Evolutionary conservation across 1,140 invertebrate species (phyloP), one percentile per base, ranked within the genome.

Genomic region (Chironomus tepperi): DNA sequence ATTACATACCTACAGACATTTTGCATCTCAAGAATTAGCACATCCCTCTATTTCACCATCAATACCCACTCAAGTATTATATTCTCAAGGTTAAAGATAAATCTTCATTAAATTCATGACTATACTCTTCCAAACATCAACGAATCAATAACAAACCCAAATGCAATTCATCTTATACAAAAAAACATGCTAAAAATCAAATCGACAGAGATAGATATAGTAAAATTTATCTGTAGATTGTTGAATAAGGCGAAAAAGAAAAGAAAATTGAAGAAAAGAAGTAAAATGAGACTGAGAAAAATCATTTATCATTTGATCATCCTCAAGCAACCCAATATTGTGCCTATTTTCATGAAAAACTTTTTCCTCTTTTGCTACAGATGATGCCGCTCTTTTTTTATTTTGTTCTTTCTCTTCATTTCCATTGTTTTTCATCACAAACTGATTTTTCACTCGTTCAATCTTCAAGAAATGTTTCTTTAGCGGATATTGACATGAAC

Each of bases 371-470:
- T 57, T 12, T 57, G 7, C 47, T 57, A 10, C 47, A 57, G 47
- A 57, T 57, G 47, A 57, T 57, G n/a, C 47, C 47, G n/a, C 9
- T 57, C 9, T 57, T 57, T 57, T 57, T 2, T n/a, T 57, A n/a
- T n/a, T n/a, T n/a, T n/a, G n/a, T n/a, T 57, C 47, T 57, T n/a
- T 57, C 47, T 57, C 47, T 57, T n/a, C 7, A 57, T 57, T 57
- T 57, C n/a, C n/a, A 57, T 57, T 57, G 47, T 57, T 57, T 57
- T 57, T n/a, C 47, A 57, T 57, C 47, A 57, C 9, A 1, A 57
- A n/a, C 47, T 57, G 9, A 57, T 12, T 57, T 57, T n/a, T 12
- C 2, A 2, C 7, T 34, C 24, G 24, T 34, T 34, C 24, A 34
- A 34, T 34, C 24, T 34, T 34, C 24, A 34, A 34, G 24, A 34